Conservation (phyloP, 2,888 invertebrate genomes). For the Sinotaia quadrata region DNA sequence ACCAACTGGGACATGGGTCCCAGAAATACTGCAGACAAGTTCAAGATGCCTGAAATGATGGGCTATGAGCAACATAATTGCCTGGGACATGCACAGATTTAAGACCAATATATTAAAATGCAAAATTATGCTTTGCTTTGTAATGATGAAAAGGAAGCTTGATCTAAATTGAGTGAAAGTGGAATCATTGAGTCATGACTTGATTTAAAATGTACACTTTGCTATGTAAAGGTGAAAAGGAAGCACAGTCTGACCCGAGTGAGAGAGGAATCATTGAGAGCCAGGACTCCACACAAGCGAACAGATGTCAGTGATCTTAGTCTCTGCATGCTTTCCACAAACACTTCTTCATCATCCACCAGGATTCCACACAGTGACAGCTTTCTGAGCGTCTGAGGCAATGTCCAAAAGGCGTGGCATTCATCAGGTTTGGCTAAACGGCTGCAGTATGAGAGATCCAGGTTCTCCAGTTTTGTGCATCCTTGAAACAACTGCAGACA, state of each 20-base stretch:
- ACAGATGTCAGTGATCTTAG: constrained; percentile 50
- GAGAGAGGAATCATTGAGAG: constrained; percentile 62
- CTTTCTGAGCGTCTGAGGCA: constrained; percentile 57
- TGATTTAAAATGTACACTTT: too few species aligned
- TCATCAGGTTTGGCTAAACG: constrained; percentile 49
- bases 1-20: too few species aligned
- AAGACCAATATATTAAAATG: too few species aligned
- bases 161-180: too few species aligned
- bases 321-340: constrained; percentile 59
- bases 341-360: constrained; percentile 53
- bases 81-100: too few species aligned
- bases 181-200: too few species aligned
- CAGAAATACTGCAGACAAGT: too few species aligned
- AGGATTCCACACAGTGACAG: constrained; percentile 64
- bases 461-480: constrained; percentile 52
- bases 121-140: too few species aligned
- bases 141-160: too few species aligned
- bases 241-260: constrained; percentile 46
- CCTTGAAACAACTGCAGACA: constrained; percentile 57
- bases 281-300: constrained; percentile 63
- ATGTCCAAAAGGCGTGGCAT: constrained; percentile 54
- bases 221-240: too few species aligned
- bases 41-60: too few species aligned
- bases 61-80: too few species aligned
- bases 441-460: constrained; percentile 67